These are phyloP conservation scores for Xiphorhynchus erythropygius DNA, from an alignment of 2,797 vertebrate genomes.

Conservation along the genomic window DNA sequence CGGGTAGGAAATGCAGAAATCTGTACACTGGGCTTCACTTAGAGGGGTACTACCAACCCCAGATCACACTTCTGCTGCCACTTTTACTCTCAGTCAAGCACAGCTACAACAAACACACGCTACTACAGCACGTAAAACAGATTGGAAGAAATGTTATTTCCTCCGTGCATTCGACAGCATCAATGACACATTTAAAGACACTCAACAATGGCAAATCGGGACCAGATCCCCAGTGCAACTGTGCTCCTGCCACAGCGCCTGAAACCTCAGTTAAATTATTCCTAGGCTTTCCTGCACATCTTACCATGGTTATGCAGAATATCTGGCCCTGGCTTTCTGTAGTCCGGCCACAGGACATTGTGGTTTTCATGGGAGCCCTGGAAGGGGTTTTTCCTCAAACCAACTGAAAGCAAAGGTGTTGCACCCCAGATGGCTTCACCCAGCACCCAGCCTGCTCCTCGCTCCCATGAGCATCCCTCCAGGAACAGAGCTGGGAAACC, in stretches of 20 bases:
- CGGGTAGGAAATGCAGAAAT: neutral
- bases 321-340: neutral
- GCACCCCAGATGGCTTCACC: neutral
- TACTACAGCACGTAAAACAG: neutral
- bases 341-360: neutral
- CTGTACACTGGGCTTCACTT: neutral
- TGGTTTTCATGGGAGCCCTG: neutral
- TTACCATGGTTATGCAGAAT: neutral
- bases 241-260: neutral
- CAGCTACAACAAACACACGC: neutral
- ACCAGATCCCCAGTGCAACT: neutral
- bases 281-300: neutral
- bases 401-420: neutral
- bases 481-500: neutral
- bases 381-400: neutral
- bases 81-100: neutral
- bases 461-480: neutral
- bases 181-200: neutral
- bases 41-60: neutral
- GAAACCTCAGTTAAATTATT: neutral
- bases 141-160: neutral
- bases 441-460: neutral
- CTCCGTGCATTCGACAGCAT: neutral
- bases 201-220: fast-evolving
- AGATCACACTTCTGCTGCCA: neutral